Conservation (phyloP, 2,113 vertebrate genomes). For the Dipodomys ordii region DNA sequence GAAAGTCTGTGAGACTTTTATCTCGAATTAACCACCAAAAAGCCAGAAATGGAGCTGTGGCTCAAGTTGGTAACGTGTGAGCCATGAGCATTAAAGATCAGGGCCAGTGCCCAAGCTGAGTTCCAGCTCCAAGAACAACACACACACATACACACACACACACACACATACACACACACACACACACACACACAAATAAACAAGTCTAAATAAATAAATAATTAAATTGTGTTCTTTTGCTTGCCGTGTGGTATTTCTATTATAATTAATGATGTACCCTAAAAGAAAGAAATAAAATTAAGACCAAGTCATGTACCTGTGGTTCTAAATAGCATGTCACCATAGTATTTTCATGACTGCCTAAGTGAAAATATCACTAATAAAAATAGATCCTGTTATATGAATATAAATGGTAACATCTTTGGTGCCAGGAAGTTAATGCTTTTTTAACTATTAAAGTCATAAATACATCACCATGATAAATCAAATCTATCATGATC, state of each 20-base stretch:
- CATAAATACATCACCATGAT: neutral
- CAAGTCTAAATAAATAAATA: neutral
- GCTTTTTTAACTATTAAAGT: neutral
- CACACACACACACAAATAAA: too few species aligned
- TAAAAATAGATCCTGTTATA: neutral
- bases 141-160: too few species aligned
- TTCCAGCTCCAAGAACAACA: too few species aligned
- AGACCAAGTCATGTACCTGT: neutral
- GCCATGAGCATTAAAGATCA: too few species aligned
- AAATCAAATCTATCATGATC: neutral
- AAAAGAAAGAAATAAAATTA: slow-evolving; percentile 20
- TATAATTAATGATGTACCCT: neutral
- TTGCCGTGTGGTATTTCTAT: slow-evolving; percentile 16
- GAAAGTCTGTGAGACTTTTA: too few species aligned
- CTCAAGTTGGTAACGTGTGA: too few species aligned
- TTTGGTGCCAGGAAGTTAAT: neutral
- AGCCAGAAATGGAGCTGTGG: too few species aligned
- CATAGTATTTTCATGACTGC: neutral
- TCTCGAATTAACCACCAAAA: too few species aligned
- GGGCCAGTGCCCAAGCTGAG: too few species aligned
- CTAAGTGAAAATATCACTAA: neutral
- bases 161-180: too few species aligned
- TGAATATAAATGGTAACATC: neutral
- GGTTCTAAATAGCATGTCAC: neutral
- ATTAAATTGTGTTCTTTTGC: neutral